Conservation (phyloP, 2,888 invertebrate genomes). For the Stenichneumon culpator region DNA sequence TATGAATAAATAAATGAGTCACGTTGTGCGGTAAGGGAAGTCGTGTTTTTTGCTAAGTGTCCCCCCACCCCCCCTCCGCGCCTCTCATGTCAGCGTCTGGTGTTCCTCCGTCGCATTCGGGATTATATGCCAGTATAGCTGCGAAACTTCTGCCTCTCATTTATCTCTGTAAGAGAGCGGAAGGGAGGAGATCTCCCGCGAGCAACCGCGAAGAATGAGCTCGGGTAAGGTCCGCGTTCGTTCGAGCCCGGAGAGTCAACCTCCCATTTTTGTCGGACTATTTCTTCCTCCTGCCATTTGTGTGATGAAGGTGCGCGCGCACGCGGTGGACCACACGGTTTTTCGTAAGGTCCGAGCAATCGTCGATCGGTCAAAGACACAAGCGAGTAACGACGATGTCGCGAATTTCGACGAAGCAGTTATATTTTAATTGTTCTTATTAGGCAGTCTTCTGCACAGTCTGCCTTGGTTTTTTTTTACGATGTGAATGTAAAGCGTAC, state of each 20-base stretch:
- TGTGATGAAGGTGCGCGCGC: slow-evolving; percentile 50
- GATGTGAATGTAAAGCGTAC: neutral
- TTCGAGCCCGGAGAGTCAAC: slow-evolving; percentile 5
- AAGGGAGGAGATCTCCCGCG: slow-evolving; percentile 4
- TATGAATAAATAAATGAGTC: slow-evolving; percentile 66
- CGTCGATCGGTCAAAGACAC: slow-evolving; percentile 23
- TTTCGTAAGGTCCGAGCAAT: slow-evolving; percentile 9
- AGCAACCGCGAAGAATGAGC: neutral
- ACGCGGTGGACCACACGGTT: slow-evolving; percentile 28
- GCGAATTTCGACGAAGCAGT: slow-evolving; percentile 67
- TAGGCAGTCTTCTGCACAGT: slow-evolving; percentile 40
- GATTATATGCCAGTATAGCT: slow-evolving; percentile 1
- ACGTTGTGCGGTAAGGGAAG: slow-evolving; percentile 40
- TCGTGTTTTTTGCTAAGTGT: slow-evolving; percentile 62
- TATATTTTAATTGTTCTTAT: slow-evolving; percentile 70
- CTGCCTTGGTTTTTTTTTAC: slow-evolving; percentile 25
- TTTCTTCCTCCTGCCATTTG: slow-evolving; percentile 59
- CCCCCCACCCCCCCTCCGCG: neutral
- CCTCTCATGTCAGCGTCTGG: no score
- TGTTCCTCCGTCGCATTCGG: neutral
- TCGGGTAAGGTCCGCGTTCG: neutral
- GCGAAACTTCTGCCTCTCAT: slow-evolving; percentile 5
- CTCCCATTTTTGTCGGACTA: slow-evolving; percentile 58
- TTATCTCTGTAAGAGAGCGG: slow-evolving; percentile 7
- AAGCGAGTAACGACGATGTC: slow-evolving; percentile 25